Conservation (phyloP, 2,113 vertebrate genomes). For the Brachyhypopomus gauderio region DNA sequence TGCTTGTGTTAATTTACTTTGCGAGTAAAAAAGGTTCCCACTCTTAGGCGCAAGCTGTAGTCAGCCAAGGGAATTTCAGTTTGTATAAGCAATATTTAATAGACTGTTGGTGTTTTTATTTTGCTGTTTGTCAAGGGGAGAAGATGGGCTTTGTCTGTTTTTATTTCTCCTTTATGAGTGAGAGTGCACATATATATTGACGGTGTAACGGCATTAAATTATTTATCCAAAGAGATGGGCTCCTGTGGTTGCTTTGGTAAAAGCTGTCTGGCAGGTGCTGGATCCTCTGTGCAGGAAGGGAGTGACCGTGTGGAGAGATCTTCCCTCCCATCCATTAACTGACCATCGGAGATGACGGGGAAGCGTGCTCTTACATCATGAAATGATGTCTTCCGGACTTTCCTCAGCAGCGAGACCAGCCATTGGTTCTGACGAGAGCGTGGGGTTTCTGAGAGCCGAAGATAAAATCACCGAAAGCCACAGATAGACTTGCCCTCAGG, state of each 20-base stretch:
- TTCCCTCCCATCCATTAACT: not conserved
- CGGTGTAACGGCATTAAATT: constrained; percentile 71
- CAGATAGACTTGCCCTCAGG: not conserved
- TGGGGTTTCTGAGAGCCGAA: not conserved
- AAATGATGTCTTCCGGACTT: not conserved
- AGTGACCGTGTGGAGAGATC: not conserved
- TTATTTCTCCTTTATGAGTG: constrained; percentile 57
- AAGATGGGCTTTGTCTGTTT: constrained; percentile 29
- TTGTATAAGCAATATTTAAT: constrained; percentile 63
- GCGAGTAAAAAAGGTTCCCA: constrained; percentile 41
- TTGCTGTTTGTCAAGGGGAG: constrained; percentile 24
- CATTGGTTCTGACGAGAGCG: not conserved
- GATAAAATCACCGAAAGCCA: not conserved
- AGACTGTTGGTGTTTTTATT: constrained; percentile 54
- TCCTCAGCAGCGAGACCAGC: not conserved
- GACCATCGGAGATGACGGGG: not conserved
- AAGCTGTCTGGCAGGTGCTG: not conserved
- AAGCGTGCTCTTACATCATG: constrained; percentile 7
- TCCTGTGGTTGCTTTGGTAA: constrained; percentile 28
- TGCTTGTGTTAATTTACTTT: constrained; percentile 42
- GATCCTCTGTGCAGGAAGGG: not conserved
- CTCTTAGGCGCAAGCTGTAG: constrained; percentile 52
- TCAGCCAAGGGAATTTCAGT: constrained; percentile 52
- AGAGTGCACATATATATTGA: constrained; percentile 62
- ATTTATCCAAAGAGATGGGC: constrained; percentile 62